Conservation (phyloP, 2,888 invertebrate species). For the Brachypterus glaber region DNA sequence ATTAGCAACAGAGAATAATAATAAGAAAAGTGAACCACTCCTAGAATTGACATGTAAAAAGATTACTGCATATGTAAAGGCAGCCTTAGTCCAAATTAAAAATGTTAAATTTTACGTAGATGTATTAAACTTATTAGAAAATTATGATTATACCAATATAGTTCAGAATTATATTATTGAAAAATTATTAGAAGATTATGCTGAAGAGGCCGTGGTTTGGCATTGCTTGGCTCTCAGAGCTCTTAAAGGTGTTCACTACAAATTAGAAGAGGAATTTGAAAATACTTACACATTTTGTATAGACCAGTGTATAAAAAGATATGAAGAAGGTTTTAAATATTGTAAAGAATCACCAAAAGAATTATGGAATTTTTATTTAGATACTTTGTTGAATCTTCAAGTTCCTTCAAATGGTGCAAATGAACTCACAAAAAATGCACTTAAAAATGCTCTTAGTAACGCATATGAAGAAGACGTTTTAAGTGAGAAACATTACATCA, state of each 20-base stretch:
- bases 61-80: background rate
- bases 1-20: background rate
- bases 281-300: constrained; percentile 1
- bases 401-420: background rate
- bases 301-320: background rate
- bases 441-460: background rate
- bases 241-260: background rate
- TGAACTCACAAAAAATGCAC: background rate
- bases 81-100: background rate
- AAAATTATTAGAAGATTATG: background rate
- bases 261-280: background rate
- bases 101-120: constrained; percentile 2
- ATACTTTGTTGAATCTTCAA: background rate
- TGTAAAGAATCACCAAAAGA: background rate
- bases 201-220: background rate
- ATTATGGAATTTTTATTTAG: background rate
- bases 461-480: constrained; percentile 1
- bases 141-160: background rate
- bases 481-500: background rate
- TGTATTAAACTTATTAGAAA: background rate
- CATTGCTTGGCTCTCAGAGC: background rate
- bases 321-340: constrained; percentile 1
- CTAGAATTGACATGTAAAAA: too few relatives aligned
- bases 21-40: too few relatives aligned
- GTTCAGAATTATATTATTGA: background rate